A percentile compares a stretch with the other conserved stretches of the same genome.
Evolutionary conservation across 2,113 vertebrate species (phyloP).

Genomic region (Natator depressus): DNA sequence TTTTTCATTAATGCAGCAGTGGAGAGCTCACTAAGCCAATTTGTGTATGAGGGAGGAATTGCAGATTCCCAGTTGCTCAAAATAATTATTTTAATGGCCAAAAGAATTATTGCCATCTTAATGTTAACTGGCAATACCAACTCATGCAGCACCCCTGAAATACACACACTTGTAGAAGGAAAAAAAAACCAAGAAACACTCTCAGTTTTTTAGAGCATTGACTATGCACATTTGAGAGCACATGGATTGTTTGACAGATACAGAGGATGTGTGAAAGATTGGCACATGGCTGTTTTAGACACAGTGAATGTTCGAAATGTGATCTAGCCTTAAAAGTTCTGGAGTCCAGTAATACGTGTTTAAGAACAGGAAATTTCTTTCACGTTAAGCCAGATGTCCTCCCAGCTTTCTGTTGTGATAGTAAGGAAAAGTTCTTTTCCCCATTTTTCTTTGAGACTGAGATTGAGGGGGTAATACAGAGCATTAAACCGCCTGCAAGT

Average conservation of each 20-base stretch:
- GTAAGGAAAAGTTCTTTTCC: not conserved
- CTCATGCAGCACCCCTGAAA: not conserved
- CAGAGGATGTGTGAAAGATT: not conserved
- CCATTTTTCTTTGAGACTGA: not conserved
- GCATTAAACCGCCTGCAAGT: not conserved
- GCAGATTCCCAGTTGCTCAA: not conserved
- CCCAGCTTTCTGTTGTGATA: no score
- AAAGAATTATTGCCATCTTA: not conserved
- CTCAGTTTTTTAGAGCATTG: not conserved
- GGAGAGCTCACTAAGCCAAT: not conserved
- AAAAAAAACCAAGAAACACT: not conserved
- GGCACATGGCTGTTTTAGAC: not conserved
- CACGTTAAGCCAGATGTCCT: not conserved
- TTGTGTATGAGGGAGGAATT: not conserved
- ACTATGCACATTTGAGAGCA: not conserved
- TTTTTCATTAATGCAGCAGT: not conserved
- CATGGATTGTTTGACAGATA: not conserved
- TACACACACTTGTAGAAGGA: not conserved
- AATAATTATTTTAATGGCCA: not conserved
- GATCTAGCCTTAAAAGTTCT: not conserved
- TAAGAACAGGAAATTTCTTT: not conserved
- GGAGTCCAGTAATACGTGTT: not conserved
- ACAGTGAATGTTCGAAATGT: no score
- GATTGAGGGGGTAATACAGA: not conserved
- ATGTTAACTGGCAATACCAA: not conserved